phyloP scores from a whole-genome alignment of 2,797 vertebrate genomes.

The Pantherophis vulpinus region DNA sequence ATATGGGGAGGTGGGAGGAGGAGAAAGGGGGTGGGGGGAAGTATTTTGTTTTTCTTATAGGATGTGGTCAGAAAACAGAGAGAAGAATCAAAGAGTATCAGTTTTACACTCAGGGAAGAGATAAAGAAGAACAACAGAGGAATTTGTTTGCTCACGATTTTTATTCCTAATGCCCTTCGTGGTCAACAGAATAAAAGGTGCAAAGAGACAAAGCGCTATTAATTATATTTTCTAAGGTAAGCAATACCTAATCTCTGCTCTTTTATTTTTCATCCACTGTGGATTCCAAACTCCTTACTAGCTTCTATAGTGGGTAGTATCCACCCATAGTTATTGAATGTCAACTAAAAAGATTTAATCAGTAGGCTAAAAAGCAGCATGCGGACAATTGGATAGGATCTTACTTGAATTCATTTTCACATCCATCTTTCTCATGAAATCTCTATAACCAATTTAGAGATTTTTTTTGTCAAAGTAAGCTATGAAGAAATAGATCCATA shows the following conservation, averaged over 20 bases:
- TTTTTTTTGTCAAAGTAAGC: neutral
- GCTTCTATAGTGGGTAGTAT: neutral
- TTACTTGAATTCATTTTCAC: neutral
- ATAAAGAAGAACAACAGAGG: neutral
- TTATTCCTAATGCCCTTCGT: neutral
- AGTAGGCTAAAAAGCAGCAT: neutral
- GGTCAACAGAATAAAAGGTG: neutral
- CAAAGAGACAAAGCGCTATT: neutral
- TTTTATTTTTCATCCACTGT: neutral
- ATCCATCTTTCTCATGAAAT: neutral
- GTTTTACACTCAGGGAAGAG: neutral
- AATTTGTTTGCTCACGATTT: neutral
- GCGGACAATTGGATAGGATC: neutral
- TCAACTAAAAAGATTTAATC: neutral
- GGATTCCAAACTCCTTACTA: neutral
- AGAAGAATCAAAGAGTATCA: neutral
- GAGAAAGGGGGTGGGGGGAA: neutral
- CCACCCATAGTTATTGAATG: neutral
- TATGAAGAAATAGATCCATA: neutral
- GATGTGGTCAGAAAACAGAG: neutral
- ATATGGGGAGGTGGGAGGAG: neutral
- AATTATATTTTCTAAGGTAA: neutral
- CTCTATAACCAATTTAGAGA: neutral
- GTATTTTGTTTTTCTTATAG: neutral
- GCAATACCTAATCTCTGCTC: neutral